A percentile compares a stretch with the other conserved stretches of the same genome.
Conservation (phyloP, 2,797 vertebrate genomes). For the Molossus molossus region DNA sequence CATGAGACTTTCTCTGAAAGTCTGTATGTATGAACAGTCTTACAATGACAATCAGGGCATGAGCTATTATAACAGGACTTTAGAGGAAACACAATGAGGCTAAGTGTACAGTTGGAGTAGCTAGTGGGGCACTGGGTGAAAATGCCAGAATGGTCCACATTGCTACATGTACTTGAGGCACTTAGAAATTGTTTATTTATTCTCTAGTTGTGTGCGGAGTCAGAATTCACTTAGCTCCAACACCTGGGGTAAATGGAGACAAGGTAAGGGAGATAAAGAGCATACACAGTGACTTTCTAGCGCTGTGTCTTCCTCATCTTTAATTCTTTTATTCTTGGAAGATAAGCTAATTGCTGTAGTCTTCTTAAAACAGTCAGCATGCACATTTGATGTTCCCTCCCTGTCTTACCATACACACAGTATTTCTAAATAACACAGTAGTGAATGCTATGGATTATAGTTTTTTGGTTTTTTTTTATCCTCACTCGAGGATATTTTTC, state of each 20-base stretch:
- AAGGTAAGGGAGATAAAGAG: neutral
- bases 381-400: neutral
- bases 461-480: too few species aligned
- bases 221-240: neutral
- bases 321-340: constrained; percentile 30
- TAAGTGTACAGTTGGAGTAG: neutral
- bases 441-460: neutral
- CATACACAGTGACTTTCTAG: neutral
- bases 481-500: too few species aligned
- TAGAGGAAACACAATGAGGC: too few species aligned
- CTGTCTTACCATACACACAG: neutral
- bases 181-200: constrained; percentile 39
- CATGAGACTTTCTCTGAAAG: neutral
- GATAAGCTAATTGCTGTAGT: neutral
- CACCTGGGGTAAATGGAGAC: neutral
- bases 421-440: constrained; percentile 33
- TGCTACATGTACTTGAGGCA: neutral
- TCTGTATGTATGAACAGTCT: neutral
- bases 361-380: neutral
- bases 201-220: neutral
- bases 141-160: neutral
- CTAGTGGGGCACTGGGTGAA: neutral
- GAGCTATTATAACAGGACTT: neutral
- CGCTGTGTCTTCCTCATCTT: neutral
- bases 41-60: neutral